Conservation (phyloP, 1,140 invertebrate genomes). For the Pectinophora gossypiella region DNA sequence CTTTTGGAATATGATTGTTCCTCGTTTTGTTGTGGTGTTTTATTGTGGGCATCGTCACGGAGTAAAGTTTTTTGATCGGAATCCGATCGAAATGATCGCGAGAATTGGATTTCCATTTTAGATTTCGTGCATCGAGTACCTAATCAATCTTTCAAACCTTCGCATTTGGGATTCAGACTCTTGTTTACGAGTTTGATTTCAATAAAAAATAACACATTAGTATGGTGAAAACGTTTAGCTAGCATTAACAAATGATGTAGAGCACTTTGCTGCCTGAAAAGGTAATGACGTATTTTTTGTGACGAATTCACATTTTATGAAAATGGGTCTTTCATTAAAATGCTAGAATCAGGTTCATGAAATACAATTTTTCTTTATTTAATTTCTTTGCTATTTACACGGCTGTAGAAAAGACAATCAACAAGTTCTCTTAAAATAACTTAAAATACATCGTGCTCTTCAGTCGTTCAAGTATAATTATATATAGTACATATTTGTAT, state of each 20-base stretch:
- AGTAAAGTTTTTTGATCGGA: conserved; percentile 67
- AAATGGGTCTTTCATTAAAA: conserved; percentile 1
- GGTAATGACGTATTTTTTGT: too few species aligned
- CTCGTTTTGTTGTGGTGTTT: conserved; percentile 69
- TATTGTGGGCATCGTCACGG: conserved; percentile 69
- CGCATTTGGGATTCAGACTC: conserved; percentile 19
- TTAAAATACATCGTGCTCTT: conserved; percentile 59
- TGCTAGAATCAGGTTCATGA: conserved; percentile 22
- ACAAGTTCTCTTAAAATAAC: conserved; percentile 62
- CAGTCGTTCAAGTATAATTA: conserved; percentile 50
- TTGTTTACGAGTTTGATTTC: conserved; percentile 21
- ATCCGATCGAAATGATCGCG: conserved; percentile 69
- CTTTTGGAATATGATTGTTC: conserved; percentile 72
- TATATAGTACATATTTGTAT: conserved; percentile 13
- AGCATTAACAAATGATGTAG: background rate
- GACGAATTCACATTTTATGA: too few species aligned
- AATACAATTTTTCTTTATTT: conserved; percentile 55
- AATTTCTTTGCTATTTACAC: conserved; percentile 61
- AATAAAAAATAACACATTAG: conserved; percentile 11
- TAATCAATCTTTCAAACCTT: conserved; percentile 52
- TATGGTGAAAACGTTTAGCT: background rate
- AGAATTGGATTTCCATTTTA: conserved; percentile 71
- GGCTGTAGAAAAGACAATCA: conserved; percentile 64
- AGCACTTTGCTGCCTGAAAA: too few species aligned
- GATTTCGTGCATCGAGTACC: conserved; percentile 47